phyloP scores from a whole-genome alignment of 2,888 invertebrate species.

The Chrysotoxum bicinctum region DNA sequence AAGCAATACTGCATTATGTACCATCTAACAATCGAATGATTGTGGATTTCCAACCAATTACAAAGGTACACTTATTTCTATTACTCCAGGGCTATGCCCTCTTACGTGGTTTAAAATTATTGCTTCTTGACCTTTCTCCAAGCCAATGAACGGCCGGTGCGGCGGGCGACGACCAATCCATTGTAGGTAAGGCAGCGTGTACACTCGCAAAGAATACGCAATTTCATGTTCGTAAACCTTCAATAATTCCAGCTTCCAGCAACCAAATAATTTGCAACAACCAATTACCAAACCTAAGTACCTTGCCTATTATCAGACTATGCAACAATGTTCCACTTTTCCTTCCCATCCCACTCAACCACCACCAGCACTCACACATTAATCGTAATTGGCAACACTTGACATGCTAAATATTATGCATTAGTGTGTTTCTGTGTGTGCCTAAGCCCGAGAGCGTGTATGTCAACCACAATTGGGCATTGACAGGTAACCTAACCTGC shows the following conservation, averaged over 20 bases:
- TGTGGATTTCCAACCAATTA: too few species aligned
- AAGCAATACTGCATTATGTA: too few species aligned
- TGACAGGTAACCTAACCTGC: constrained; percentile 60
- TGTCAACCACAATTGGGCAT: constrained; percentile 48
- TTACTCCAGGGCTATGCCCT: too few species aligned
- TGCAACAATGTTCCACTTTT: constrained; percentile 24
- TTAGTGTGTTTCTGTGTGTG: not conserved
- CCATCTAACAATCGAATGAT: too few species aligned
- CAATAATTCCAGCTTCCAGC: constrained; percentile 15
- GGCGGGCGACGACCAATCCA: too few species aligned
- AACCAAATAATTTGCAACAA: constrained; percentile 45
- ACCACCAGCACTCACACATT: constrained; percentile 13
- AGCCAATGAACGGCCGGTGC: too few species aligned
- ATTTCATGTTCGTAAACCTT: constrained; percentile 26
- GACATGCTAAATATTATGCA: constrained; percentile 48
- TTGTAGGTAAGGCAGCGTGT: too few species aligned
- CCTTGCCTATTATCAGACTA: not conserved
- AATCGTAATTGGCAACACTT: constrained; percentile 68
- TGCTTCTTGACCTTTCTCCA: too few species aligned
- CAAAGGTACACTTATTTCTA: too few species aligned
- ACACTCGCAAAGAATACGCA: constrained; percentile 18
- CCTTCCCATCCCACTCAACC: constrained; percentile 28
- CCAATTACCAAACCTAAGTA: constrained; percentile 56
- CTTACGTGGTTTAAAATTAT: too few species aligned
- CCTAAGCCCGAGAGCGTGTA: not conserved